Evolutionary conservation across 2,113 vertebrate species (phyloP), one percentile per base, ranked within the genome.

Genomic region (Tylochromis polylepis): DNA sequence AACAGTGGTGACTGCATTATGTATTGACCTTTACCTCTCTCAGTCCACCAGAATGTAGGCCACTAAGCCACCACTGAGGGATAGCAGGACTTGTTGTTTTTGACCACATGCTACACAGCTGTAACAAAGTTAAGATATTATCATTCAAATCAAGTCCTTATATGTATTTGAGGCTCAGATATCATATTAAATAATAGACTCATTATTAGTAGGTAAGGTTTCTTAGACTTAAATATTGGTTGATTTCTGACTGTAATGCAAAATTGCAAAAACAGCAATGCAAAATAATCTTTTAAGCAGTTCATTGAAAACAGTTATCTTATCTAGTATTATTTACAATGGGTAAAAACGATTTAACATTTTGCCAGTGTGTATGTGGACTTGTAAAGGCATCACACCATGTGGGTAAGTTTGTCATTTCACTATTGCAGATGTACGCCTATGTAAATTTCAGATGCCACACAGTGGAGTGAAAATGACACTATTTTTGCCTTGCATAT

Each of bases 391-490:
- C 16, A 12, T 31, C 70, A 31, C 70, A 20, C 20, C 49, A 4
- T 53, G 62, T 85, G 59, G 87, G 80, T 78, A 83, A 18, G 24
- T 11, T 72, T 56, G 72, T 79, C 15, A 70, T 85, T 85, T 90
- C 58, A 53, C 60, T 41, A 70, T 41, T 22, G 49, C 82, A 43
- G 57, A 18, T 75, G 31, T 81, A 83, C 81, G 24, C 90, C 92
- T 85, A 93, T 92, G 87, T 80, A 93, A 91, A 94, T 93, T 22
- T 6, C n/a, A 65, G 18, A 43, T 18, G 29, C 16, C 72, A 22
- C 57, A 82, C n/a, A 55, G 27, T 59, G 27, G 14, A 58, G 38
- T 24, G 1, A 43, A 84, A 85, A 86, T 79, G 31, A 83, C 75
- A 87, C 79, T 58, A 60, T 88, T 90, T 86, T 77, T 57, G 80